Conservation (phyloP, 2,113 vertebrate genomes). For the Podilymbus podiceps region DNA sequence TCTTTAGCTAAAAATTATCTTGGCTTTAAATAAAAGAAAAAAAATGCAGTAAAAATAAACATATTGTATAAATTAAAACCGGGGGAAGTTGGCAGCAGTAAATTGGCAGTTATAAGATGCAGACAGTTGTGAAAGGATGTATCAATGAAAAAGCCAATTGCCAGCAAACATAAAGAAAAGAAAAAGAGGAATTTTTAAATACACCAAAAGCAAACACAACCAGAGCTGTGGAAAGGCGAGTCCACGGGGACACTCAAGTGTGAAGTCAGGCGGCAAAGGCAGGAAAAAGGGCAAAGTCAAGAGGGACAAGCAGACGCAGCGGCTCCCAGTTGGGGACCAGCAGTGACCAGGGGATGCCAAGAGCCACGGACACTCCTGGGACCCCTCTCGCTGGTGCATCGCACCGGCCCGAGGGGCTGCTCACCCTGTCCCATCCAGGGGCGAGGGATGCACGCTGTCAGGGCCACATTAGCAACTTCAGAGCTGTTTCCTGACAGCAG, state of each 20-base stretch:
- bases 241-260: fast-evolving
- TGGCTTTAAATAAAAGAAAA: constrained; percentile 57
- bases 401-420: fast-evolving
- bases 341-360: background rate
- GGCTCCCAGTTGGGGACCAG: background rate
- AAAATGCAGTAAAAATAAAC: constrained; percentile 62
- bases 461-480: background rate
- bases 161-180: background rate
- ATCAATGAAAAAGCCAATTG: background rate
- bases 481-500: background rate
- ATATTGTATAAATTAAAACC: constrained; percentile 55
- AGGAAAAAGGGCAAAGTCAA: background rate
- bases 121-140: constrained; percentile 26
- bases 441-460: fast-evolving
- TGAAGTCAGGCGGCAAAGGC: background rate
- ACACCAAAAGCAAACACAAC: background rate
- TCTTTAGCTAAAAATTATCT: constrained; percentile 52
- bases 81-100: constrained; percentile 41
- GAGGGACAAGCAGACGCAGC: background rate
- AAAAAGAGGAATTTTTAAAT: background rate
- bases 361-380: fast-evolving
- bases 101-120: constrained; percentile 25
- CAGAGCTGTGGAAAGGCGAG: background rate
- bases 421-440: background rate
- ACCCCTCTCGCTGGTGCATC: background rate